Evolutionary conservation across 2,113 vertebrate species (phyloP).

Genomic region (Anoura caudifer): DNA sequence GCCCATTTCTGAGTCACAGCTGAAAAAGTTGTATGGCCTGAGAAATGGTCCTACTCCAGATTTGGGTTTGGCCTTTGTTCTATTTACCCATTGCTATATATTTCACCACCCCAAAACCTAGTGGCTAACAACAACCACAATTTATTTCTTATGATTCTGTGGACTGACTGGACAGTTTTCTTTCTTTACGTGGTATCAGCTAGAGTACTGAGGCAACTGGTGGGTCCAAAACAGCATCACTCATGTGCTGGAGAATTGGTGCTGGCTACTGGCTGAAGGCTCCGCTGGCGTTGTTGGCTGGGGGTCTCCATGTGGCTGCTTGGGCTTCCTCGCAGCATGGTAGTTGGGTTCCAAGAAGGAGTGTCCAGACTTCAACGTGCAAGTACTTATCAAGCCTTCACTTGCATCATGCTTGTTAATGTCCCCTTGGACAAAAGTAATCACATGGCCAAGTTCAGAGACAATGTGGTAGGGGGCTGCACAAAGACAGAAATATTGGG

Average conservation of each 20-base stretch:
- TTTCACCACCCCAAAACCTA: not conserved
- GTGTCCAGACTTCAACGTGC: not conserved
- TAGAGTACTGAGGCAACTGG: not conserved
- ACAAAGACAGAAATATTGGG: not conserved
- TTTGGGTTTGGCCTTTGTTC: not conserved
- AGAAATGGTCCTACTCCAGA: not conserved
- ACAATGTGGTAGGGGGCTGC: not conserved
- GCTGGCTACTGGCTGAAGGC: not conserved
- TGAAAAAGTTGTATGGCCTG: not conserved
- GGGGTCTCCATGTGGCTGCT: not conserved
- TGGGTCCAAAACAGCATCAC: not conserved
- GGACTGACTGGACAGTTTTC: not conserved
- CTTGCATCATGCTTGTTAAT: not conserved
- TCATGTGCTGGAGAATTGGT: not conserved
- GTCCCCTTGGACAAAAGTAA: not conserved
- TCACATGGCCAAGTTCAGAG: constrained; percentile 7
- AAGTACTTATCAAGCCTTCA: not conserved
- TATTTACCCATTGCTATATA: not conserved
- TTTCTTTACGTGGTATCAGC: not conserved
- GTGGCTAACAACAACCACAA: not conserved
- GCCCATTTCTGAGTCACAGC: not conserved
- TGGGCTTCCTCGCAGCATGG: not conserved
- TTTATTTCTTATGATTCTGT: not conserved
- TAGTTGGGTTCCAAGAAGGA: not conserved
- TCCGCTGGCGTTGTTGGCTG: not conserved